Evolutionary conservation across 2,113 vertebrate genomes (phyloP), one percentile per base, ranked within the genome.

Genomic region (Climacteris rufus): DNA sequence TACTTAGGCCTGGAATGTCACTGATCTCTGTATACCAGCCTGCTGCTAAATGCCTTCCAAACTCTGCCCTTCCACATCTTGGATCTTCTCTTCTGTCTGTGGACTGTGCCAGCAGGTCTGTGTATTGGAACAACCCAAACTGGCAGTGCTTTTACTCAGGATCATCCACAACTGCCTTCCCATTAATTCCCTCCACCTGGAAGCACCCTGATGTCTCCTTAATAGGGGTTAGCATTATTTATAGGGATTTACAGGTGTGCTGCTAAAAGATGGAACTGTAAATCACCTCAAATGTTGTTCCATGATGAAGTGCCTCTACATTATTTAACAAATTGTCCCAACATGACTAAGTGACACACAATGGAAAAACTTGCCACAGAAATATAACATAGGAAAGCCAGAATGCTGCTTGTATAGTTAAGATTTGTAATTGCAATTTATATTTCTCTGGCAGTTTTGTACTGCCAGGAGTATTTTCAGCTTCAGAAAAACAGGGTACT

Each of bases 251-350:
- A 72, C 87, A 94, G 94, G 91, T 95, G 93, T 85, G 66, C 90
- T 88, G 63, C 91, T 90, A 9, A 49, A 93, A 72, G 93, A 63
- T 37, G 3, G 40, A 69, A 54, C 83, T 63, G 63, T 87, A 83
- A 94, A 94, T 94, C 78, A 70, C 63, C 45, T 70, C 74, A 50
- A 39, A 61, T 56, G 64, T 33, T 88, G 45, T 61, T 91, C 66
- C 27, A 7, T 66, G 84, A 90, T 91, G 61, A 85, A 97, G 45
- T 54, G 70, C 42, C 59, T 75, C 70, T 83, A 16, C 35, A 72
- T 89, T 93, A 93, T 91, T 96, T 64, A 94, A 60, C 61, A 70
- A 91, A 91, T 93, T 91, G 89, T 82, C 89, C 78, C 78, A 89
- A 91, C 49, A 19, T 31, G 45, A 82, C 77, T 64, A 74, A 95